phyloP scores from a whole-genome alignment of 2,888 invertebrate genomes.

The Diploptera punctata region DNA sequence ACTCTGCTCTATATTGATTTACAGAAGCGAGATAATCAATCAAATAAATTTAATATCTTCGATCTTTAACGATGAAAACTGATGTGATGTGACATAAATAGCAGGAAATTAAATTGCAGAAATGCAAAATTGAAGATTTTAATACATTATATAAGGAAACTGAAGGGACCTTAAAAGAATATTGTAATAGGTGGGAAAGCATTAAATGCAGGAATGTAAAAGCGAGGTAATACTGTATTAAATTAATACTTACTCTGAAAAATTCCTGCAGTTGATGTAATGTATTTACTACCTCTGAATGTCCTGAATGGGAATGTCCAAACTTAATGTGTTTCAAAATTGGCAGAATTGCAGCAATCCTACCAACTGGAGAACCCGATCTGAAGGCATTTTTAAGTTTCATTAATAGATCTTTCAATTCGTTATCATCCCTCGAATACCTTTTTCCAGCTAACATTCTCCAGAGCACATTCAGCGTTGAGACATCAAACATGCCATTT shows the following conservation, averaged over 20 bases:
- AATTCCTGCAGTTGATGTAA: not conserved
- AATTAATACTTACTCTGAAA: constrained; percentile 10
- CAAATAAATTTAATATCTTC: too few species aligned
- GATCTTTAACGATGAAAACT: too few species aligned
- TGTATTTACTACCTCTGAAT: not conserved
- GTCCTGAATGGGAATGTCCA: not conserved
- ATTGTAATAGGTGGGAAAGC: too few species aligned
- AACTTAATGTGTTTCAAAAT: not conserved
- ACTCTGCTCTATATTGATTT: too few species aligned
- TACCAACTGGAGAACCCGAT: constrained; percentile 11
- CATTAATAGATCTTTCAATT: constrained; percentile 36
- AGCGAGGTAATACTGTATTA: too few species aligned
- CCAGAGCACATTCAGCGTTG: constrained; percentile 46
- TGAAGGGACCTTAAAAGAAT: too few species aligned
- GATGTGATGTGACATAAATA: too few species aligned
- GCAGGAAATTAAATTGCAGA: too few species aligned
- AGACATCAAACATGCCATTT: constrained; percentile 39
- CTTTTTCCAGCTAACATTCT: constrained; percentile 44
- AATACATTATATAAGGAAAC: too few species aligned
- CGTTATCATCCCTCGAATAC: constrained; percentile 38
- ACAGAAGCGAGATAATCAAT: too few species aligned
- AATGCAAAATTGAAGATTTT: too few species aligned
- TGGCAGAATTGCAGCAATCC: not conserved
- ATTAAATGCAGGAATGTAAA: too few species aligned
- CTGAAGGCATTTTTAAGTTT: not conserved